Evolutionary conservation across 1,140 invertebrate species (phyloP).

Genomic region (Drosophila subobscura): DNA sequence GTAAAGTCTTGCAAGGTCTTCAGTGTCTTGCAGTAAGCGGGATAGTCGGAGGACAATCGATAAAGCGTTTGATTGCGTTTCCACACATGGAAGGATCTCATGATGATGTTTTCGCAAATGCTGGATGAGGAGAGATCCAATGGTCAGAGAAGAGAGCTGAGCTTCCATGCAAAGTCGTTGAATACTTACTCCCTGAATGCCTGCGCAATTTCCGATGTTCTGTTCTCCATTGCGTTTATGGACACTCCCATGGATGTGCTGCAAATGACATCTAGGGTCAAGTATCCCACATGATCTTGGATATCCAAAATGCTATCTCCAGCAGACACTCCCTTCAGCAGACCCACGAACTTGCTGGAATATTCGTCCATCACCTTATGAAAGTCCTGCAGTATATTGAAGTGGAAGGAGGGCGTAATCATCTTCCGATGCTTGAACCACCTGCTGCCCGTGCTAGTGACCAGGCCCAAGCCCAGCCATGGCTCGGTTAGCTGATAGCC

Average conservation of each 20-base stretch:
- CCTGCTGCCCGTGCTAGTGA: conserved; percentile 73
- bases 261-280: conserved; percentile 76
- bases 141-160: conserved; percentile 22
- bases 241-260: conserved; percentile 78
- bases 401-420: conserved; percentile 93
- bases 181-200: conserved; percentile 70
- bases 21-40: conserved; percentile 31
- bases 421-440: conserved; percentile 80
- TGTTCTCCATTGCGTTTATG: conserved; percentile 76
- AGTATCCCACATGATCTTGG: conserved; percentile 63
- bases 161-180: no score
- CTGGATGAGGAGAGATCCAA: conserved; percentile 11
- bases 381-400: conserved; percentile 91
- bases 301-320: conserved; percentile 68
- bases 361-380: conserved; percentile 89
- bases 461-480: conserved; percentile 84
- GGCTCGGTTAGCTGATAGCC: conserved; percentile 83
- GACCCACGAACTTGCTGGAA: conserved; percentile 85
- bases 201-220: conserved; percentile 52
- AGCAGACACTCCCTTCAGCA: conserved; percentile 62
- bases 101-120: conserved; percentile 65
- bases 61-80: conserved; percentile 52
- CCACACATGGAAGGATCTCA: conserved; percentile 61
- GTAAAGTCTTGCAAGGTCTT: conserved; percentile 69
- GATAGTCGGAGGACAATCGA: conserved; percentile 50